Evolutionary conservation across 2,797 vertebrate species (phyloP), one percentile per base, ranked within the genome.

Genomic region (Pseudochirops cupreus): DNA sequence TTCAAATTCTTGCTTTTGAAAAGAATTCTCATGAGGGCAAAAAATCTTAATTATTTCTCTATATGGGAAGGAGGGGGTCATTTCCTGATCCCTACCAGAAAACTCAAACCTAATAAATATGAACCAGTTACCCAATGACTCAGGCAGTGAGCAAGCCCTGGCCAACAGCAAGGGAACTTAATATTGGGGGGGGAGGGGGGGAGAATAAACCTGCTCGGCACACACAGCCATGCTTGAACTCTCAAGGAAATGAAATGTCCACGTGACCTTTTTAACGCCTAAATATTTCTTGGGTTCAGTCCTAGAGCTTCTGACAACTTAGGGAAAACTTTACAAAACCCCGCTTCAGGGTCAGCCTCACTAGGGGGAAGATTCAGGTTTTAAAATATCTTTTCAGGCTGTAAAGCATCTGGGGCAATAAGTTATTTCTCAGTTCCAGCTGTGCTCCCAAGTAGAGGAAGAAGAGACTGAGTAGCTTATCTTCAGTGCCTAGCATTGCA

Each of bases 41-140:
- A 98, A 98, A 98, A 98, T 98, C 98, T 98, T 99, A 98, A 99
- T 99, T 99, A 98, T 98, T 98, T 98, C 98, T 98, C 97, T 99
- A 98, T 98, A 98, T 98, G 98, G 21, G 39, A 24, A 50, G 24
- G 39, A 98, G 98, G 98, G 97, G 94, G 98, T 98, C 98, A 98
- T 99, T 99, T 99, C 98, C 98, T 99, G 98, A 98, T 98, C 97
- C 98, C 96, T 93, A 98, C 97, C 98, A 98, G 98, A 96, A 93
- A 98, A 94, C 98, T 98, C 93, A 28, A 98, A 98, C 98, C 98
- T 98, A 98, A 98, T 98, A 98, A 99, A 98, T 98, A 98, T 18
- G 0, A 95, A 95, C 94, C 95, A 97, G 96, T 54, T 98, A 97
- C 97, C 97, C 98, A 98, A 97, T 98, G 98, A 98, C 98, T 98